Conservation (phyloP, 2,113 vertebrate genomes). For the Poicephalus gulielmi region DNA sequence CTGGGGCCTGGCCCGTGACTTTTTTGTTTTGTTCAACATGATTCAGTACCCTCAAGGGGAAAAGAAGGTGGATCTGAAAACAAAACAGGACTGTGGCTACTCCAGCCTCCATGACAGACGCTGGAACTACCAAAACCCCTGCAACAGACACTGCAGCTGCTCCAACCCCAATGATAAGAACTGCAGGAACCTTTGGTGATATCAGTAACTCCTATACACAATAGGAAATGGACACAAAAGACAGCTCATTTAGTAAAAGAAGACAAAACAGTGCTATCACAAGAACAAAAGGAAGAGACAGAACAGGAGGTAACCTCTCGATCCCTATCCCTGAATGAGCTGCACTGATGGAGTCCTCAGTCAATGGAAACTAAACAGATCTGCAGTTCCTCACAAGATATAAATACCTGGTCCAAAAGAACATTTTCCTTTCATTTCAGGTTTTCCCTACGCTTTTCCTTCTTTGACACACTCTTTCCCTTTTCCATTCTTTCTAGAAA, state of each 20-base stretch:
- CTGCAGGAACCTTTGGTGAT: too few relatives aligned
- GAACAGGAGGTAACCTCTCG: not conserved
- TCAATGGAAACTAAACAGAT: not conserved
- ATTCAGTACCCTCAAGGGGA: too few relatives aligned
- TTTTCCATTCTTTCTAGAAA: not conserved
- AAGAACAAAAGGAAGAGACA: not conserved
- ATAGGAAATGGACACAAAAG: too few relatives aligned
- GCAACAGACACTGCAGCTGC: too few relatives aligned
- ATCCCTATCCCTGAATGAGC: not conserved
- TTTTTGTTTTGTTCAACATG: too few relatives aligned
- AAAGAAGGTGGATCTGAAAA: too few relatives aligned
- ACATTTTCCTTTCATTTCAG: not conserved
- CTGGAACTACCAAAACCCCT: too few relatives aligned
- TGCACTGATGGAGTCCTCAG: not conserved
- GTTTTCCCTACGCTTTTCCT: not conserved
- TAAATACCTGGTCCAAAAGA: not conserved
- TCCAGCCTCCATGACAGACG: too few relatives aligned
- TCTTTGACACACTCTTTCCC: not conserved
- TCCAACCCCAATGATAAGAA: too few relatives aligned
- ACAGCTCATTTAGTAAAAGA: not conserved
- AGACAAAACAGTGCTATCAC: not conserved
- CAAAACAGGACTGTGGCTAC: too few relatives aligned
- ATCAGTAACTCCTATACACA: too few relatives aligned
- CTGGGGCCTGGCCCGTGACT: too few relatives aligned
- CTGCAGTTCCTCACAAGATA: not conserved